Conservation (phyloP, 2,797 vertebrate species). For the Enteromius trimaculatus region DNA sequence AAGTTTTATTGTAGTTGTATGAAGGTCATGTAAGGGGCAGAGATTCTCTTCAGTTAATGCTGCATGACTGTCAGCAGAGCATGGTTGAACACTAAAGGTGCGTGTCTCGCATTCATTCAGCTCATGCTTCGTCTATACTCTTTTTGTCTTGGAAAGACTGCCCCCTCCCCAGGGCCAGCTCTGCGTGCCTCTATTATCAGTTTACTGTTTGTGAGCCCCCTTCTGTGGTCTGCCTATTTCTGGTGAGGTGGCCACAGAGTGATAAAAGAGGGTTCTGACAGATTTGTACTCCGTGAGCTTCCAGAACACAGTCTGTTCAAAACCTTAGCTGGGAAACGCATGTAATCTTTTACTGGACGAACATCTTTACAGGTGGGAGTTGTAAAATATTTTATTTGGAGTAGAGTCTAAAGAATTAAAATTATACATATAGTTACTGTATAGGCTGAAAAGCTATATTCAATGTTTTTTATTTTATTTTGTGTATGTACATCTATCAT, state of each 20-base stretch:
- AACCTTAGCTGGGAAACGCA: background rate
- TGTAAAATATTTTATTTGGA: background rate
- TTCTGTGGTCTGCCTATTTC: constrained; percentile 65
- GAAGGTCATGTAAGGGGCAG: background rate
- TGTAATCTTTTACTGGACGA: background rate
- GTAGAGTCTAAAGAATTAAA: background rate
- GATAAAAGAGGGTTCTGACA: constrained; percentile 63
- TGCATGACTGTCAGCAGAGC: background rate
- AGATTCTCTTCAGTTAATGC: background rate
- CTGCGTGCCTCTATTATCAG: constrained; percentile 65
- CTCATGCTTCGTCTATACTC: background rate
- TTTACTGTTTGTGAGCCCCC: constrained; percentile 52
- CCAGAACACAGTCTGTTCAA: background rate
- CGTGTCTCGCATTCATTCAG: background rate
- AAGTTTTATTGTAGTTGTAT: background rate
- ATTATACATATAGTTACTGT: background rate
- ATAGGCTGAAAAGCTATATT: background rate
- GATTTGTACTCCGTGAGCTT: constrained; percentile 34
- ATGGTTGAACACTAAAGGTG: background rate
- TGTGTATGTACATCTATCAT: background rate
- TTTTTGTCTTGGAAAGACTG: constrained; percentile 32
- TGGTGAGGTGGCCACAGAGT: constrained; percentile 54
- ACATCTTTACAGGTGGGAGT: constrained; percentile 19
- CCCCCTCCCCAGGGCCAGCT: constrained; percentile 42
- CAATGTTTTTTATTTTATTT: background rate